These are phyloP conservation scores for Neodiprion virginianus DNA, from an alignment of 1,140 invertebrate species.

Conservation along the genomic window DNA sequence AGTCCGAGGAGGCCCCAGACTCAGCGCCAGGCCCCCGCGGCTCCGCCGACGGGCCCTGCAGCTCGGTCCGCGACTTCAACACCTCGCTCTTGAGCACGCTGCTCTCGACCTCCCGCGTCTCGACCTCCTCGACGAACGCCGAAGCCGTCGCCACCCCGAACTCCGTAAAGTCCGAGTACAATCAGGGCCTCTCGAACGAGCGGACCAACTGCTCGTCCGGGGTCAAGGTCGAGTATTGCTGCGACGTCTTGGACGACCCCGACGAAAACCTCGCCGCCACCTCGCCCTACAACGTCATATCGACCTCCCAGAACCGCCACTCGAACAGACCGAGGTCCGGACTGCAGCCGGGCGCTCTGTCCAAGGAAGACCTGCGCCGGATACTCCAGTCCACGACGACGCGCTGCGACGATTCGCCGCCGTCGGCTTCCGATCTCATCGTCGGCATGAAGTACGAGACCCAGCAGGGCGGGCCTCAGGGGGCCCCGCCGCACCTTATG, in stretches of 20 bases:
- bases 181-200: constrained; percentile 30
- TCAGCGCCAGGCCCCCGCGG: constrained; percentile 29
- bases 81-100: constrained; percentile 47
- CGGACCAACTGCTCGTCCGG: constrained; percentile 22
- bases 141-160: constrained; percentile 24
- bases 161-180: constrained; percentile 32
- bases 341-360: constrained; percentile 14
- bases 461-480: constrained; percentile 49
- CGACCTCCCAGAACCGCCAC: constrained; percentile 23
- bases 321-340: constrained; percentile 12
- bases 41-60: constrained; percentile 27
- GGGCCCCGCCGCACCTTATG: constrained; percentile 48
- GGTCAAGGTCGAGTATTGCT: constrained; percentile 42
- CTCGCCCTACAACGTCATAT: constrained; percentile 47
- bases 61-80: constrained; percentile 33
- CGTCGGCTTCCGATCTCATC: constrained; percentile 36
- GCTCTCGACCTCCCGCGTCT: constrained; percentile 38
- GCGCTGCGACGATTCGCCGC: constrained; percentile 25
- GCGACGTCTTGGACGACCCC: constrained; percentile 37
- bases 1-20: constrained; percentile 42
- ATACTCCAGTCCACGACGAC: constrained; percentile 20
- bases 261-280: constrained; percentile 39
- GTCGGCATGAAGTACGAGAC: constrained; percentile 60
- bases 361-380: constrained; percentile 17
- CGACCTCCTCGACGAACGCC: constrained; percentile 18